phyloP scores from a whole-genome alignment of 2,888 invertebrate species.

The Malthinus seriepunctatus region DNA sequence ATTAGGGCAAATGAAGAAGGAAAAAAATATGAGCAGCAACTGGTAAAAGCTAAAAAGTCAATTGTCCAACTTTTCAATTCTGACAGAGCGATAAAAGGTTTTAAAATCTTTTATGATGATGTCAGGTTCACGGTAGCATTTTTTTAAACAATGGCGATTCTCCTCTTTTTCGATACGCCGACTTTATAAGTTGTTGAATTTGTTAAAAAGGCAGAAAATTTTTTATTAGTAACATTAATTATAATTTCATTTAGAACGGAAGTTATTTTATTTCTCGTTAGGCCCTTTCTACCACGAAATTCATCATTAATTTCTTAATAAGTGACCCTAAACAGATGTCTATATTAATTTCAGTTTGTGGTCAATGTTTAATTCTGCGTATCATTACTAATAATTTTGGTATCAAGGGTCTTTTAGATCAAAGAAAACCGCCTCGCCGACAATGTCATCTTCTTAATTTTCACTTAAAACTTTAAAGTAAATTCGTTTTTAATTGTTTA shows the following conservation, averaged over 20 bases:
- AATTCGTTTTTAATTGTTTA: neutral
- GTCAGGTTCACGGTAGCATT: conserved; percentile 32
- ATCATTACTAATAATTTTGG: conserved; percentile 20
- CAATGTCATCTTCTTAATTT: conserved; percentile 3
- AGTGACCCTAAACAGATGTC: conserved; percentile 19
- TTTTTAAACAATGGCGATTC: conserved; percentile 24
- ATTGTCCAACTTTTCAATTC: conserved; percentile 32
- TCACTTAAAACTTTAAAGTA: neutral
- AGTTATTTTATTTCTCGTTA: neutral
- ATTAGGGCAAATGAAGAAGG: conserved; percentile 5
- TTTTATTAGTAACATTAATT: conserved; percentile 10
- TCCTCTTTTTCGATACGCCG: conserved; percentile 13
- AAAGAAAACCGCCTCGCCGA: conserved; percentile 11
- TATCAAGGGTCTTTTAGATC: conserved; percentile 9
- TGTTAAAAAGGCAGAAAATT: conserved; percentile 10
- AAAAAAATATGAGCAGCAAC: conserved; percentile 15
- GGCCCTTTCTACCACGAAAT: conserved; percentile 15
- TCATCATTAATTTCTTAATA: conserved; percentile 21
- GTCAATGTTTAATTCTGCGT: conserved; percentile 21
- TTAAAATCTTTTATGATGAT: conserved; percentile 30
- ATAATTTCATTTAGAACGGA: conserved; percentile 9
- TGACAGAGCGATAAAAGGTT: conserved; percentile 33
- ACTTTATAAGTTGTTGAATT: conserved; percentile 1
- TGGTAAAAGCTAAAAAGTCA: conserved; percentile 20
- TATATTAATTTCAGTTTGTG: conserved; percentile 25